Percentiles rank a stretch among this genome's conserved stretches.
phyloP scores from a whole-genome alignment of 92 coral and sea anemone genomes.

The Siderastrea radians region DNA sequence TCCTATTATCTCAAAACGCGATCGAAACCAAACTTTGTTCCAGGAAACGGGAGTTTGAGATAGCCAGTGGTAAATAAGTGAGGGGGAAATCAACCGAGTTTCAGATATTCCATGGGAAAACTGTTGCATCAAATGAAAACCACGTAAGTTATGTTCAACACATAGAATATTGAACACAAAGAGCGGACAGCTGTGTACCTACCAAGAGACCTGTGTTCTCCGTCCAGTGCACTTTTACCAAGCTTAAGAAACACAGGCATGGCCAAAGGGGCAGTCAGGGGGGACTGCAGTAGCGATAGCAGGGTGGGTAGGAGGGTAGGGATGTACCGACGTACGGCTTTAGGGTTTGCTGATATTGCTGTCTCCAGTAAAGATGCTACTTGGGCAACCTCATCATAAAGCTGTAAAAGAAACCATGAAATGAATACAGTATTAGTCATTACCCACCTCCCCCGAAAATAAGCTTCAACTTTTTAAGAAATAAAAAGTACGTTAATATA shows the following conservation, averaged over 20 bases:
- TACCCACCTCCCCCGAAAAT: background rate
- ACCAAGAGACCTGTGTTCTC: constrained; percentile 74
- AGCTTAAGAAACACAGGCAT: constrained; percentile 79
- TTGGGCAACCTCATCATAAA: constrained; percentile 67
- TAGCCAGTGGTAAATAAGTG: background rate
- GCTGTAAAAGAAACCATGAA: constrained; percentile 34
- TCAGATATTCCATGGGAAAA: no score
- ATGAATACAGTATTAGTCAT: background rate
- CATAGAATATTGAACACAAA: background rate
- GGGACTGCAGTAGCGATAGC: constrained; percentile 80
- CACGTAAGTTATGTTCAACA: no score
- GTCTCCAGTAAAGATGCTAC: constrained; percentile 72
- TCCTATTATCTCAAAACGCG: no score
- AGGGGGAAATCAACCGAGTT: no score
- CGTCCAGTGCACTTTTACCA: constrained; percentile 74
- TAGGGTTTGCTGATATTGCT: constrained; percentile 76
- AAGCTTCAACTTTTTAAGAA: no score
- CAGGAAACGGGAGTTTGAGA: no score
- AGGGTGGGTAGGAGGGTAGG: constrained; percentile 74
- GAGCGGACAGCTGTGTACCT: background rate
- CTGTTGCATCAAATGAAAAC: no score
- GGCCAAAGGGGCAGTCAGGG: constrained; percentile 84
- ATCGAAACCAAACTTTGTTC: no score
- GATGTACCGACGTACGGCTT: constrained; percentile 71
- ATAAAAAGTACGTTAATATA: no score